A percentile compares a stretch with the other conserved stretches of the same genome.
These are phyloP conservation scores for Drosophila takahashii DNA, from an alignment of 1,140 invertebrate genomes.

Conservation along the genomic window DNA sequence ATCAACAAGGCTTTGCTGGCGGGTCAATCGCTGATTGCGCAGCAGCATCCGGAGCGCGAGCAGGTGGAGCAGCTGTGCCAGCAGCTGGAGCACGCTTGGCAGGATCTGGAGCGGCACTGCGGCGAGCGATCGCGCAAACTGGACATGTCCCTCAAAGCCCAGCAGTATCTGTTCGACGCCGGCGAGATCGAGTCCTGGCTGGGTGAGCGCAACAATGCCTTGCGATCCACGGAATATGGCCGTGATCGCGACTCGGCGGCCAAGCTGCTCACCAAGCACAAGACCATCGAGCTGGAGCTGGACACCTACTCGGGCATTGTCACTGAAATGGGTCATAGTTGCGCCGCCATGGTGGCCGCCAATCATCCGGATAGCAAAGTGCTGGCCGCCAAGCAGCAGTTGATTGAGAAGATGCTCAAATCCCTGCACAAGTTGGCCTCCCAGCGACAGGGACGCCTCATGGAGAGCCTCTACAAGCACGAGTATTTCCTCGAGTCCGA, in stretches of 20 bases:
- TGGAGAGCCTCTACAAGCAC: conserved; percentile 96
- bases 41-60: conserved; percentile 91
- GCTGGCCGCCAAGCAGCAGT: conserved; percentile 91
- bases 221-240: conserved; percentile 93
- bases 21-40: conserved; percentile 89
- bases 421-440: conserved; percentile 92
- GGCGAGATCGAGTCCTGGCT: conserved; percentile 97
- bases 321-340: conserved; percentile 95
- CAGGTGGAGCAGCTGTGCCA: conserved; percentile 90
- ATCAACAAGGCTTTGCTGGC: conserved; percentile 92
- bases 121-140: conserved; percentile 90
- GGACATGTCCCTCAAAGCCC: conserved; percentile 93
- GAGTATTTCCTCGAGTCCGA: conserved; percentile 96
- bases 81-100: conserved; percentile 89
- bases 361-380: conserved; percentile 92
- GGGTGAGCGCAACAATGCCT: conserved; percentile 92
- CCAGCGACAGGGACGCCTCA: conserved; percentile 92
- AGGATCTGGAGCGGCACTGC: conserved; percentile 89
- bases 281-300: conserved; percentile 95
- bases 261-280: conserved; percentile 96
- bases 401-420: conserved; percentile 91
- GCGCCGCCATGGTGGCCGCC: conserved; percentile 90
- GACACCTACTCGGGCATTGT: conserved; percentile 97
- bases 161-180: conserved; percentile 96
- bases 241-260: conserved; percentile 95